Evolutionary conservation across 2,888 invertebrate genomes (phyloP), one percentile per base, ranked within the genome.

Genomic region (Rhorus exstirpatorius): DNA sequence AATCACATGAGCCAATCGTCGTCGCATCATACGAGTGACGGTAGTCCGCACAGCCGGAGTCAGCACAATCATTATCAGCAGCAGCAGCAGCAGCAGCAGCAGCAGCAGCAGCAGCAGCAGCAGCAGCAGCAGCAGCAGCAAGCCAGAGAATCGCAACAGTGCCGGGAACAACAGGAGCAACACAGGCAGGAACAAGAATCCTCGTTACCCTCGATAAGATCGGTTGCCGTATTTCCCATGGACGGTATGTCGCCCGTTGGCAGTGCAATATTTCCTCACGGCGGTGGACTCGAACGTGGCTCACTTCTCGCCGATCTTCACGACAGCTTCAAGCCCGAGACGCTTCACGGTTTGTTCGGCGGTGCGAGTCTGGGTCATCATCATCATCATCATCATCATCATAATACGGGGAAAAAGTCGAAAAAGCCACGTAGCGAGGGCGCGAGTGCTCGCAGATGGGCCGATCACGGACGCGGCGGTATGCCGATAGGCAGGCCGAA

Each of bases 401-500:
- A 44, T 7, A 3, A 17, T 49, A 4, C 88, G 19, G 81, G 65
- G 0, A 93, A 92, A 35, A 92, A 92, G 63, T 58, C 89, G 12
- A 93, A 93, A 81, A 92, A 92, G 61, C 91, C 91, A 81, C 85
- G 90, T 3, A 87, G 88, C 65, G 87, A 87, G 10, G 75, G 80
- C 63, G 88, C 87, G 19, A 55, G 85, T 2, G 87, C 90, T 0
- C 85, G 93, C 8, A 86, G 92, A 55, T 93, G 93, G 93, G 87
- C 85, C n/a, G 92, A 92, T 1, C 91, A 92, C 19, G 79, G 88
- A 1, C 76, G 84, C 7, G 81, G 92, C 0, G 89, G 90, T 0
- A 82, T 94, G 92, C 84, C 94, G 95, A 97, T 96, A 91, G 95
- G 97, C 90, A 94, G 97, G 90, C 97, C 97, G 72, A 97, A 98